phyloP scores from a whole-genome alignment of 1,140 invertebrate species.

The Carposina sasakii region DNA sequence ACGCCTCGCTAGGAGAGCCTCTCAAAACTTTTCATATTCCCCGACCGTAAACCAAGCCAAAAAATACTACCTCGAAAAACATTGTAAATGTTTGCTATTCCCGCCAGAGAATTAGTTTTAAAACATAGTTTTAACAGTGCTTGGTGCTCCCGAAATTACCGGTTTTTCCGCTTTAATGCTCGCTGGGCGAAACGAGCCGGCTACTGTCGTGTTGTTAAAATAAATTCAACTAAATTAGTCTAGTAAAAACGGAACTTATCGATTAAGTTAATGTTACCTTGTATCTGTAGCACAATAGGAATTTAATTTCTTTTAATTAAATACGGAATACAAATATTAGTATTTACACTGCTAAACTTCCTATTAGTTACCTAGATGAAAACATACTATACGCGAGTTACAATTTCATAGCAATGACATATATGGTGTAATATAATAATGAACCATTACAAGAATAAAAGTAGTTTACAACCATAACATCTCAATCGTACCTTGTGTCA shows the following conservation, averaged over 20 bases:
- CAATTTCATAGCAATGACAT: no score
- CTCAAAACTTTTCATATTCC: slow-evolving; percentile 72
- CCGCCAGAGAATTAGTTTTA: slow-evolving; percentile 60
- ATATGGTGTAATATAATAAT: no score
- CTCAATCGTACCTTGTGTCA: no score
- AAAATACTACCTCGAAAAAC: slow-evolving; percentile 71
- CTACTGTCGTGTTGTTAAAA: slow-evolving; percentile 31
- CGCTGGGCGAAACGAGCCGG: slow-evolving; percentile 8
- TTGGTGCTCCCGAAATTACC: slow-evolving; percentile 55
- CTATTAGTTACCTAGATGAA: no score
- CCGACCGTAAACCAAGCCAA: slow-evolving; percentile 63
- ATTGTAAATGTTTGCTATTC: slow-evolving; percentile 64
- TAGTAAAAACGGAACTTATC: slow-evolving; percentile 25
- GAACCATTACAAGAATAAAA: no score
- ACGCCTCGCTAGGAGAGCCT: slow-evolving; percentile 62
- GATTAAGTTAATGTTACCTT: slow-evolving; percentile 30
- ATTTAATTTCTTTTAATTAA: no score
- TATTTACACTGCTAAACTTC: no score
- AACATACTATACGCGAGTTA: no score
- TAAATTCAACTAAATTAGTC: slow-evolving; percentile 41
- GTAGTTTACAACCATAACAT: no score
- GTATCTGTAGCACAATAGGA: no score
- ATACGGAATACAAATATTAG: no score
- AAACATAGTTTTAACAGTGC: slow-evolving; percentile 61
- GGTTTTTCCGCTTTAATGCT: slow-evolving; percentile 41